These are phyloP conservation scores for Drosophila orena DNA, from an alignment of 1,140 invertebrate species.

Conservation along the genomic window DNA sequence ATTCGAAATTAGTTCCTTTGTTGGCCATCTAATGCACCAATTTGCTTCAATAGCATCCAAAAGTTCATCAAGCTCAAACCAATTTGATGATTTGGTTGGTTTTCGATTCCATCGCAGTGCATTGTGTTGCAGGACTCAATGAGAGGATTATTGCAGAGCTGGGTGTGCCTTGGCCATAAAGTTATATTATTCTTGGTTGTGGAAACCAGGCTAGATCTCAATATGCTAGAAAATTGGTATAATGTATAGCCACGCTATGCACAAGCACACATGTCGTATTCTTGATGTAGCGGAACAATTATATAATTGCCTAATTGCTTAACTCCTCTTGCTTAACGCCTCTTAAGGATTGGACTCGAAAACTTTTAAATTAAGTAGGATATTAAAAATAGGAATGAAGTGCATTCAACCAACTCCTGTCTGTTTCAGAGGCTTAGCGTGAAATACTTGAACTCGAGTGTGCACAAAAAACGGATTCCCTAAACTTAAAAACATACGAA, in stretches of 20 bases:
- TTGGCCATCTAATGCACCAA: too few species aligned
- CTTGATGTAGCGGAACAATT: conserved; percentile 37
- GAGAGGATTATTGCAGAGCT: conserved; percentile 65
- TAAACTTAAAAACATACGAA: conserved; percentile 34
- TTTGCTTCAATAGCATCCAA: too few species aligned
- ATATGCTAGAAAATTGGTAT: conserved; percentile 28
- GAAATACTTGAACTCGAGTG: conserved; percentile 72
- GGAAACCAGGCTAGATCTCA: conserved; percentile 25
- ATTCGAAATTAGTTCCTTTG: neutral
- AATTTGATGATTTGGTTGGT: too few species aligned
- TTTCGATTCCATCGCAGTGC: conserved; percentile 1
- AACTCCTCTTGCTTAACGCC: conserved; percentile 42
- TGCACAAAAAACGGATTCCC: conserved; percentile 34
- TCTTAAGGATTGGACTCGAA: conserved; percentile 42
- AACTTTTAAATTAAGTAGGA: conserved; percentile 55
- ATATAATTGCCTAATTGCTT: conserved; percentile 74
- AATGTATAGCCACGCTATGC: conserved; percentile 29
- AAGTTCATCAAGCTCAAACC: too few species aligned
- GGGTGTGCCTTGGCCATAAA: conserved; percentile 58
- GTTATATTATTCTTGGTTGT: conserved; percentile 56
- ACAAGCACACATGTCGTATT: conserved; percentile 34
- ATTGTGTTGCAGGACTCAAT: neutral
- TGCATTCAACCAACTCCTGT: conserved; percentile 28
- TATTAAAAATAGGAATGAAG: conserved; percentile 58
- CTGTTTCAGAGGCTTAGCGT: conserved; percentile 42